Evolutionary conservation across 1,140 invertebrate species (phyloP).

Genomic region (Amphibalanus amphitrite): DNA sequence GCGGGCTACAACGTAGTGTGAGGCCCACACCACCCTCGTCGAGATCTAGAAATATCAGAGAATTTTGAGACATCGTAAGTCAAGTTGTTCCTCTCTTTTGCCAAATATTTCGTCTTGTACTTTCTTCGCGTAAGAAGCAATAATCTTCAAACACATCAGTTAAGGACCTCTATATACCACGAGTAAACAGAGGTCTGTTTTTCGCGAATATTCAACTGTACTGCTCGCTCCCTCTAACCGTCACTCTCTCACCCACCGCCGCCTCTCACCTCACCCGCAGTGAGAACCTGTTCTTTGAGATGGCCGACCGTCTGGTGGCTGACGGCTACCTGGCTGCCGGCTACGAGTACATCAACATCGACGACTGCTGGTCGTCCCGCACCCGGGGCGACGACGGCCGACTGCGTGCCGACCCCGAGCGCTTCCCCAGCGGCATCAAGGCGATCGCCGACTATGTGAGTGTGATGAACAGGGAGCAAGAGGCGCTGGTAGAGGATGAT

Average conservation of each 20-base stretch:
- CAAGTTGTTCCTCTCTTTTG: too few relatives aligned
- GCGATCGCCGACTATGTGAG: constrained; percentile 78
- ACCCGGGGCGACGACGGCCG: constrained; percentile 50
- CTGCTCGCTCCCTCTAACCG: not conserved
- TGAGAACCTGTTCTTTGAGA: constrained; percentile 74
- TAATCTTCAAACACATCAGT: too few relatives aligned
- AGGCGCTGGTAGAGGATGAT: too few relatives aligned
- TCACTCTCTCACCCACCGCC: not conserved
- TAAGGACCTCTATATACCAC: too few relatives aligned
- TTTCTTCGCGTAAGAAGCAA: too few relatives aligned
- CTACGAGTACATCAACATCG: constrained; percentile 70
- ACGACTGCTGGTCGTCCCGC: constrained; percentile 86
- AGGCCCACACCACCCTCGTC: too few relatives aligned
- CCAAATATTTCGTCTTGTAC: too few relatives aligned
- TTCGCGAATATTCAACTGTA: not conserved
- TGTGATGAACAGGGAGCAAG: constrained; percentile 19
- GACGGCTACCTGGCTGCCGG: too few relatives aligned
- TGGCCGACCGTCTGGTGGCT: constrained; percentile 71
- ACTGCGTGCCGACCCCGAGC: constrained; percentile 58
- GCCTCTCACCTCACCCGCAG: constrained; percentile 35
- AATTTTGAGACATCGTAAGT: too few relatives aligned
- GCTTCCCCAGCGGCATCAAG: constrained; percentile 86
- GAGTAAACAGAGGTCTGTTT: not conserved
- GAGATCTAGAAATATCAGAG: too few relatives aligned
- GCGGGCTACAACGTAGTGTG: too few relatives aligned